phyloP scores from a whole-genome alignment of 2,797 vertebrate species.

The Gambusia yucatana region DNA sequence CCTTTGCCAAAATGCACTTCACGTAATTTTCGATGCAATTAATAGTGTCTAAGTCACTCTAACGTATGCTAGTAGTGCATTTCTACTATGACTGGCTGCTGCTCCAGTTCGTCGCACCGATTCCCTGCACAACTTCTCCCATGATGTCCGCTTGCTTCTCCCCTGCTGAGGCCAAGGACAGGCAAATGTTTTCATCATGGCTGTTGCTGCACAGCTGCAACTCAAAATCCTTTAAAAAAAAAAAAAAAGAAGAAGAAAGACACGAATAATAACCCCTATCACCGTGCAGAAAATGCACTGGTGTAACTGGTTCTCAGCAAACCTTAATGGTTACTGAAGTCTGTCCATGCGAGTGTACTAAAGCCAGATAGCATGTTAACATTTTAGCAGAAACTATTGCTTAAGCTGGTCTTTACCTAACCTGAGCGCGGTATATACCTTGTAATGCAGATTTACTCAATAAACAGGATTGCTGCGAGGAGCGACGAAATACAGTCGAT shows the following conservation, averaged over 20 bases:
- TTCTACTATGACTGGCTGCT: not conserved
- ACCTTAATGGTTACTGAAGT: not conserved
- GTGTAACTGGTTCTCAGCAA: not conserved
- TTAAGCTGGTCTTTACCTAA: not conserved
- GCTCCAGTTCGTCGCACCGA: conserved; percentile 1
- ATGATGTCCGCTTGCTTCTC: conserved; percentile 58
- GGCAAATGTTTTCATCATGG: conserved; percentile 16
- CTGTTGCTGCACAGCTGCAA: not conserved
- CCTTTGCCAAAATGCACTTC: rapidly evolving
- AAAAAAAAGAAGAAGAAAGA: not conserved
- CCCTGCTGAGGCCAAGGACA: conserved; percentile 69
- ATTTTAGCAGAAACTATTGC: not conserved
- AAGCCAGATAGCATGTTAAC: not conserved
- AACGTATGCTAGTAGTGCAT: rapidly evolving
- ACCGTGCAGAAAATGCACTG: not conserved
- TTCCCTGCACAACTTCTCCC: conserved; percentile 57
- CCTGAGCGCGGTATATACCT: not conserved
- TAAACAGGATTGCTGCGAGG: not conserved
- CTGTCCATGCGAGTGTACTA: not conserved
- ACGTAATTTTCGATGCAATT: not conserved
- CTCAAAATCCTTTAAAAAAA: not conserved
- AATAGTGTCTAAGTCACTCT: not conserved
- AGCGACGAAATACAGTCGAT: no score
- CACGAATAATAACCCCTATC: rapidly evolving
- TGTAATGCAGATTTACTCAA: not conserved